Percentiles rank a stretch among this genome's conserved stretches.
Conservation (phyloP, 1,140 invertebrate species). For the Sarcophaga peregrina region DNA sequence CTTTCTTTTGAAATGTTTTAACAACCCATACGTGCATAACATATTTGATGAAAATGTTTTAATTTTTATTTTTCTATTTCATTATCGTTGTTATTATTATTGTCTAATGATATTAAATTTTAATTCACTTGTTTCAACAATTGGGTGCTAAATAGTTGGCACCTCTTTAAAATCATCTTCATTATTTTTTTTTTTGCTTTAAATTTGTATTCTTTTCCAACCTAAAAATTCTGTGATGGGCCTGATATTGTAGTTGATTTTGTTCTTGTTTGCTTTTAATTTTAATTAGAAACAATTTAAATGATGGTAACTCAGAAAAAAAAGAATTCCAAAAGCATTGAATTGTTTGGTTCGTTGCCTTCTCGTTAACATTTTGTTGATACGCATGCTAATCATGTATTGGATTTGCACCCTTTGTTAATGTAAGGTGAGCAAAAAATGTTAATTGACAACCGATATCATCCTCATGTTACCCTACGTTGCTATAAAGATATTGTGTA, state of each 20-base stretch:
- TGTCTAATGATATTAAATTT: not conserved
- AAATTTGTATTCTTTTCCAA: too few relatives aligned
- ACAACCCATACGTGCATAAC: slow-evolving; percentile 23
- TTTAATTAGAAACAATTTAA: slow-evolving; percentile 41
- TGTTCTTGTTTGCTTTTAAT: slow-evolving; percentile 10
- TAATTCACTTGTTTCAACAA: slow-evolving; percentile 27
- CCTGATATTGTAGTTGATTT: not conserved
- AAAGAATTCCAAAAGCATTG: not conserved
- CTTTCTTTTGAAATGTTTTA: slow-evolving; percentile 9
- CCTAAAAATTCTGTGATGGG: too few relatives aligned
- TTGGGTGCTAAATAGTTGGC: slow-evolving; percentile 39
- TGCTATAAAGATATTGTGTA: too few relatives aligned
- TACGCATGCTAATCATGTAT: slow-evolving; percentile 19
- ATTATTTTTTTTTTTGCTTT: not conserved
- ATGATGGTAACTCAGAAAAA: slow-evolving; percentile 27
- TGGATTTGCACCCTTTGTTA: not conserved
- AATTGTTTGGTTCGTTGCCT: not conserved
- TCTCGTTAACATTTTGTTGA: not conserved
- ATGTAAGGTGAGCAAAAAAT: too few relatives aligned
- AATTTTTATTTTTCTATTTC: not conserved
- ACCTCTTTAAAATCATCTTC: slow-evolving; percentile 26
- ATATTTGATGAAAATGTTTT: slow-evolving; percentile 29
- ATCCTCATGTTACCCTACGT: too few relatives aligned
- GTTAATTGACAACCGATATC: too few relatives aligned
- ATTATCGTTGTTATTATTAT: slow-evolving; percentile 5